Evolutionary conservation across 2,113 vertebrate species (phyloP).

Genomic region (Brachypteracias leptosomus): DNA sequence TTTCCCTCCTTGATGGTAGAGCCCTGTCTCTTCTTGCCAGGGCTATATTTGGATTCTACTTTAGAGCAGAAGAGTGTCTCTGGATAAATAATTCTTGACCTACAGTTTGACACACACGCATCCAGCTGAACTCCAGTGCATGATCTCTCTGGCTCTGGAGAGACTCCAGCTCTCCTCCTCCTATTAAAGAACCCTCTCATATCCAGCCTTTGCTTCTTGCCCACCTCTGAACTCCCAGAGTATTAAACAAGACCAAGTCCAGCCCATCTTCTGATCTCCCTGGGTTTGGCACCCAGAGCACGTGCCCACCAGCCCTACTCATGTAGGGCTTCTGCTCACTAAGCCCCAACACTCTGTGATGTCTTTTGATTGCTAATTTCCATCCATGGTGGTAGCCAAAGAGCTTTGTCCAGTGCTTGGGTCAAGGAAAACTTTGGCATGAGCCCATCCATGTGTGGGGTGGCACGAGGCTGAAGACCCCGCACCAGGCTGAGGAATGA

Average conservation of each 20-base stretch:
- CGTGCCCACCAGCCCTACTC: not conserved
- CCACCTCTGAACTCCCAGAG: not conserved
- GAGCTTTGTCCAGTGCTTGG: not conserved
- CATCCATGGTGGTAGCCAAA: rapidly evolving
- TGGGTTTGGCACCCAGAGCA: not conserved
- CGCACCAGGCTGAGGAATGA: not conserved
- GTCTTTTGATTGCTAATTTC: not conserved
- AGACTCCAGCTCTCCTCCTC: not conserved
- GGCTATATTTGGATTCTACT: not conserved
- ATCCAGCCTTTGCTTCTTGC: not conserved
- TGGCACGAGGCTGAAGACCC: not conserved
- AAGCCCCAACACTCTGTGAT: rapidly evolving
- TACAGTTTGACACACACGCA: rapidly evolving
- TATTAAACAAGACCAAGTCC: not conserved
- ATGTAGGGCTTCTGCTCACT: rapidly evolving
- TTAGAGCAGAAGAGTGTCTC: not conserved
- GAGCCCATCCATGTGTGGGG: not conserved
- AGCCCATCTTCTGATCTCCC: not conserved
- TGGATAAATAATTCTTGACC: not conserved
- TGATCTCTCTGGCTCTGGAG: not conserved
- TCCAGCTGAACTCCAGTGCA: not conserved
- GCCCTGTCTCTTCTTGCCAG: not conserved
- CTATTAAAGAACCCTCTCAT: not conserved
- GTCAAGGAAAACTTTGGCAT: not conserved
- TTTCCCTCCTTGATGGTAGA: not conserved